Evolutionary conservation across 2,113 vertebrate species (phyloP).

Genomic region (Actenoides lindsayi): DNA sequence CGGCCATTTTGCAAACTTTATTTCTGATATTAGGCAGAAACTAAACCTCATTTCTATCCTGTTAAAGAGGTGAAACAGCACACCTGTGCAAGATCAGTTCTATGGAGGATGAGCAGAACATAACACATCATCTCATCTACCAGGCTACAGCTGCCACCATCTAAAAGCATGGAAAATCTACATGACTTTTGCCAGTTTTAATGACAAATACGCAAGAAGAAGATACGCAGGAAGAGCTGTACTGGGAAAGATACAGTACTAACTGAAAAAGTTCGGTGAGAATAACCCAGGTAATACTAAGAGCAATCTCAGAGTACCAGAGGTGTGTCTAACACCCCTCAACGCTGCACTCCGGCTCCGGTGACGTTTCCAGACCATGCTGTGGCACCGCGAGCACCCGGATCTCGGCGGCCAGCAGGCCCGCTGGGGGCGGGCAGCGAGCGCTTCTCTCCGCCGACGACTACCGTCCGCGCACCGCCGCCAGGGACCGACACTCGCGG

Average conservation of each 20-base stretch:
- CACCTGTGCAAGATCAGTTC: rapidly evolving
- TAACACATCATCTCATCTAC: background rate
- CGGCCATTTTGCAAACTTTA: background rate
- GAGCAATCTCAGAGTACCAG: rapidly evolving
- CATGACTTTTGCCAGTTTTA: rapidly evolving
- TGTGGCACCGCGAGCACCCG: rapidly evolving
- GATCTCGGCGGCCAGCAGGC: background rate
- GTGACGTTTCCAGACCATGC: rapidly evolving
- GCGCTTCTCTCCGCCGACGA: rapidly evolving
- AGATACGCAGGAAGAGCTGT: no score
- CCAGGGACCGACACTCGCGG: background rate
- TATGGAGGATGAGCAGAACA: rapidly evolving
- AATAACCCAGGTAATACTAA: rapidly evolving
- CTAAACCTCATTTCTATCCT: background rate
- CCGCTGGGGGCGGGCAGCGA: background rate
- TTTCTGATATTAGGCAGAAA: background rate
- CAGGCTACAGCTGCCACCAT: no score
- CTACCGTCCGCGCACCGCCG: background rate
- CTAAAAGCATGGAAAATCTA: rapidly evolving
- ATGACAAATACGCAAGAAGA: rapidly evolving
- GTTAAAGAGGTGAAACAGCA: background rate
- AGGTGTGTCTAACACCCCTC: rapidly evolving
- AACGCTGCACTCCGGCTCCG: rapidly evolving
- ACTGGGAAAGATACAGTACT: rapidly evolving
- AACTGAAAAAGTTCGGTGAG: rapidly evolving